These are phyloP conservation scores for Asbolus verrucosus DNA, from an alignment of 1,140 invertebrate species.

Conservation along the genomic window DNA sequence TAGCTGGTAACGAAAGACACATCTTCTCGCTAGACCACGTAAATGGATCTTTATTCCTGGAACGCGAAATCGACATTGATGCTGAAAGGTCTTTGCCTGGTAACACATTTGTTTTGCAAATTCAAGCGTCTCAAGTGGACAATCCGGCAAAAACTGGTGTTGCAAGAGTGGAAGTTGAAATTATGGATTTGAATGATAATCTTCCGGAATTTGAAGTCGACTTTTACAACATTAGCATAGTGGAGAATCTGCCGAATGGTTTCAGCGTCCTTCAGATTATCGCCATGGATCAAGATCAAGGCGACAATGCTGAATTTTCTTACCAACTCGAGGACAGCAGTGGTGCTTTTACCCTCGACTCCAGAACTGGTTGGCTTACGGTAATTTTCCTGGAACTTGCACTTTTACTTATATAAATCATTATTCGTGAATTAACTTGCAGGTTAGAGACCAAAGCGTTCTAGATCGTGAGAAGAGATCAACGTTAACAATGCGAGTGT, in stretches of 20 bases:
- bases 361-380: conserved; percentile 85
- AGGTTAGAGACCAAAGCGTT: conserved; percentile 71
- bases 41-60: conserved; percentile 81
- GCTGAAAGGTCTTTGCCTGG: conserved; percentile 73
- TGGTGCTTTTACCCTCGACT: conserved; percentile 84
- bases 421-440: too few species aligned
- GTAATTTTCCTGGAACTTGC: too few species aligned
- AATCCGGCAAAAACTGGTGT: conserved; percentile 80
- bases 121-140: conserved; percentile 82
- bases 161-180: conserved; percentile 81
- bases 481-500: conserved; percentile 78
- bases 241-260: conserved; percentile 90
- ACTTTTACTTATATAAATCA: too few species aligned
- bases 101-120: conserved; percentile 81
- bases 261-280: conserved; percentile 87
- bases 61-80: conserved; percentile 84
- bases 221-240: conserved; percentile 91
- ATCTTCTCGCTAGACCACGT: conserved; percentile 78
- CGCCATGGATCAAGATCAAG: conserved; percentile 83
- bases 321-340: conserved; percentile 81
- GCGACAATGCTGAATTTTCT: conserved; percentile 85
- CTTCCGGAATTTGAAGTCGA: conserved; percentile 88
- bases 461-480: conserved; percentile 82
- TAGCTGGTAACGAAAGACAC: conserved; percentile 77
- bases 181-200: conserved; percentile 87